A percentile compares a stretch with the other conserved stretches of the same genome.
phyloP scores from a whole-genome alignment of 2,797 vertebrate species.

The Linurgus olivaceus region DNA sequence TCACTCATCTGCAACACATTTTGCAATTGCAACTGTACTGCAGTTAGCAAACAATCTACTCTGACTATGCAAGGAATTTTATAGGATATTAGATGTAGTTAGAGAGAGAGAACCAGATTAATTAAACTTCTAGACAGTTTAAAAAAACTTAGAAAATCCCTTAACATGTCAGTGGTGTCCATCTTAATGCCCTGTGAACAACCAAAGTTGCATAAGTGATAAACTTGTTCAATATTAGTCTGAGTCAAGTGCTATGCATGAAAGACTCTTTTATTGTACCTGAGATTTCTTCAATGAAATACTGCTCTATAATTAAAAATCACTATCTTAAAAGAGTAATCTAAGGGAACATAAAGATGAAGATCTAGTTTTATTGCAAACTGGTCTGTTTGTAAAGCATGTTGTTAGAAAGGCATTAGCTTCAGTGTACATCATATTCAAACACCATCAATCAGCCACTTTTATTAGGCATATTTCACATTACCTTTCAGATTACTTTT shows the following conservation, averaged over 20 bases:
- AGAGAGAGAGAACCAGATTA: neutral
- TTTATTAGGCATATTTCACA: neutral
- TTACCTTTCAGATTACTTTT: neutral
- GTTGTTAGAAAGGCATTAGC: neutral
- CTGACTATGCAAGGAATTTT: neutral
- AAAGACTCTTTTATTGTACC: neutral
- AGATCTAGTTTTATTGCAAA: neutral
- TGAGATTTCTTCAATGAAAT: neutral
- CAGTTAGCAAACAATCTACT: neutral
- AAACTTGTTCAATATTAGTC: neutral
- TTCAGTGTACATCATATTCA: neutral
- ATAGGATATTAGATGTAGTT: neutral
- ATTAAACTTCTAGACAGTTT: neutral
- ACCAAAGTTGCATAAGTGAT: neutral
- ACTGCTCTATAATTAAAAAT: neutral
- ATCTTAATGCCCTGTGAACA: neutral
- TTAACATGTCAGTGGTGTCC: neutral
- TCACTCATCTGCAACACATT: neutral
- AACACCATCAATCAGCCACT: neutral
- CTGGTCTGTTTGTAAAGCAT: neutral
- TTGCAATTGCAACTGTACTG: neutral
- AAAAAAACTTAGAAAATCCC: neutral
- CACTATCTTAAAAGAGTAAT: neutral
- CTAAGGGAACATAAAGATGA: neutral
- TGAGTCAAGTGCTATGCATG: neutral